Evolutionary conservation across 92 coral and sea anemone species (phyloP).

Genomic region (Bergia puertoricense): DNA sequence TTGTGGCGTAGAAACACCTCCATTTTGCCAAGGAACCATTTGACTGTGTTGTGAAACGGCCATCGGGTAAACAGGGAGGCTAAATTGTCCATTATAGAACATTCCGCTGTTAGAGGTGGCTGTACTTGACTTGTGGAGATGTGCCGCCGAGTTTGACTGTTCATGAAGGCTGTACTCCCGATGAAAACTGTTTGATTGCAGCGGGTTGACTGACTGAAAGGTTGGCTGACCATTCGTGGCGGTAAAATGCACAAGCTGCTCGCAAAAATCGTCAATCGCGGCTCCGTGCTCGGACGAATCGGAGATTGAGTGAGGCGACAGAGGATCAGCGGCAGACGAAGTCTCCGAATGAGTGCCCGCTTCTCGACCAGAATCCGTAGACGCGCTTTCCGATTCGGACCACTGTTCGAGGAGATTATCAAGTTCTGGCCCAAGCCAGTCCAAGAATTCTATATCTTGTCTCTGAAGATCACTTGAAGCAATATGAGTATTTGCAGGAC

Average conservation of each 20-base stretch:
- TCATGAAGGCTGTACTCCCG: conserved; percentile 20
- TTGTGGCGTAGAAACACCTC: conserved; percentile 25
- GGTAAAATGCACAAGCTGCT: conserved; percentile 59
- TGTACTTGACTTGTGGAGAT: background rate
- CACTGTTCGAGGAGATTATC: conserved; percentile 92
- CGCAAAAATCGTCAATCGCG: conserved; percentile 81
- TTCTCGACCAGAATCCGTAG: conserved; percentile 65
- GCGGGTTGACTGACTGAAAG: conserved; percentile 15
- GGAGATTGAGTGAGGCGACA: conserved; percentile 79
- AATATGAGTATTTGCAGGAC: conserved; percentile 31
- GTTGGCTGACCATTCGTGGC: conserved; percentile 37
- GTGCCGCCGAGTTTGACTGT: background rate
- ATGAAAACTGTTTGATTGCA: conserved; percentile 10
- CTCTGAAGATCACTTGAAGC: conserved; percentile 51
- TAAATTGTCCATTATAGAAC: conserved; percentile 38
- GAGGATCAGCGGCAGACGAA: conserved; percentile 75
- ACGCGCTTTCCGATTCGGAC: conserved; percentile 84
- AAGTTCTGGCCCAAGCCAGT: conserved; percentile 91
- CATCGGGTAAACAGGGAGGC: conserved; percentile 31
- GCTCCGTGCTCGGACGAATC: conserved; percentile 77
- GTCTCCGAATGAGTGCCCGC: conserved; percentile 68
- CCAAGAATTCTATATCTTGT: conserved; percentile 74
- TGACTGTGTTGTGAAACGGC: conserved; percentile 37
- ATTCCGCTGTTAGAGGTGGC: conserved; percentile 24
- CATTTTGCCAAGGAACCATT: conserved; percentile 23